Percentiles rank a stretch among this genome's conserved stretches.
These are phyloP conservation scores for Brachypterus glaber DNA, from an alignment of 2,888 invertebrate species.

Conservation along the genomic window DNA sequence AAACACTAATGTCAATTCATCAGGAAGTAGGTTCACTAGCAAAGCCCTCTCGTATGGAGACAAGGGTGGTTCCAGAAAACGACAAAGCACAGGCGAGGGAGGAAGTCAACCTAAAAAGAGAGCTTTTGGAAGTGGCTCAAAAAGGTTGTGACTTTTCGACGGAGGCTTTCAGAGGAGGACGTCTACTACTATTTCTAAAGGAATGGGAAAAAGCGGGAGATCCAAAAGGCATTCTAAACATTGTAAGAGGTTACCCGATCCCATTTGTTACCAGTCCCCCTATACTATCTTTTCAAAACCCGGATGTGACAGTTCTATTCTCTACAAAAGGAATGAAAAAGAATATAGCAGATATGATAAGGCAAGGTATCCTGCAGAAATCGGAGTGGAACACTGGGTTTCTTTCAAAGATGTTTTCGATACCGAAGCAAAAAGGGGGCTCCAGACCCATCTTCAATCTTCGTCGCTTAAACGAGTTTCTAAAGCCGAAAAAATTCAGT, in stretches of 20 bases:
- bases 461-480: too few species aligned
- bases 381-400: constrained; percentile 6
- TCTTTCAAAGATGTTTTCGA: constrained; percentile 12
- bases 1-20: too few species aligned
- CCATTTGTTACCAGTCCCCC: constrained; percentile 12
- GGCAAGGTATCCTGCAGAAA: constrained; percentile 1
- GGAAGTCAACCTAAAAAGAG: neutral
- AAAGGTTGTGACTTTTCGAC: constrained; percentile 2
- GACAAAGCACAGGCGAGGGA: neutral
- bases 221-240: constrained; percentile 9
- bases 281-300: constrained; percentile 5
- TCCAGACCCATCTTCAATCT: constrained; percentile 13
- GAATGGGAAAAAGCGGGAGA: constrained; percentile 9
- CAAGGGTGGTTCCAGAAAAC: constrained; percentile 3
- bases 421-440: constrained; percentile 7
- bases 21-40: too few species aligned
- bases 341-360: too few species aligned
- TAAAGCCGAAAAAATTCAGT: constrained; percentile 10
- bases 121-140: constrained; percentile 2
- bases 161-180: constrained; percentile 3
- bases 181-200: constrained; percentile 3
- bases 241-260: constrained; percentile 11
- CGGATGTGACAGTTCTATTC: neutral
- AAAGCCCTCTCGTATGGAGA: constrained; percentile 1
- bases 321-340: neutral